Base-by-base conservation (phyloP, 2,113 vertebrate genomes). In the Albula glossodonta region DNA sequence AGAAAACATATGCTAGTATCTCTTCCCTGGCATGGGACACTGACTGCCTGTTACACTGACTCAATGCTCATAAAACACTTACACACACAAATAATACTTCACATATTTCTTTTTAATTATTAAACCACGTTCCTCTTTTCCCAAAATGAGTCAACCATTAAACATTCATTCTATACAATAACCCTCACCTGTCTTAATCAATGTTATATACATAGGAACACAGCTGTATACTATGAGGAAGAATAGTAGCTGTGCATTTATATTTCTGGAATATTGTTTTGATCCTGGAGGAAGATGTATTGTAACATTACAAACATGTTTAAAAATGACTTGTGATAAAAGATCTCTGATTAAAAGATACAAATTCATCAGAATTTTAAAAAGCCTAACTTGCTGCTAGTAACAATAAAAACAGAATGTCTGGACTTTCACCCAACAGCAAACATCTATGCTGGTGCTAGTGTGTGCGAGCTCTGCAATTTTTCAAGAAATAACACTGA, bases 161-260 rank as follows among this genome's bases (percentile, higher is more conserved):
- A 86, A 82, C 50, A 74, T 11, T 52, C 12, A 86, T 52, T 82
- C 80, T 86, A 86, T 86, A 86, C 85, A 86, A 77, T 56, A 81
- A 50, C 80, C 66, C 85, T 63, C 60, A 81, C 57, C 51, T 70
- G 49, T n/a, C 85, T 60, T 56, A 77, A 56, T 81, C 50, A 4
- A 60, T 25, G 56, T 70, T 86, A 86, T 86, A 77, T 82, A 86
- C 80, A 81, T 82, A 86, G 51, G 41, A 56, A 74, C 63, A 86
- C 56, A 86, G 80, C 63, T n/a, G 60, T 81, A 86, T 82, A 49
- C 66, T 41, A 41, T 41, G 31, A 41, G 31, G 17, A 66, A 77
- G 74, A 82, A 51, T n/a, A 56, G 31, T 77, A 56, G 51, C 80
- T 56, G 63, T 51, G 31, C 25, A 80, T 51, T 12, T 80, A 49